Evolutionary conservation across 1,140 invertebrate species (phyloP), one percentile per base, ranked within the genome.

Genomic region (Drosophila suzukii): DNA sequence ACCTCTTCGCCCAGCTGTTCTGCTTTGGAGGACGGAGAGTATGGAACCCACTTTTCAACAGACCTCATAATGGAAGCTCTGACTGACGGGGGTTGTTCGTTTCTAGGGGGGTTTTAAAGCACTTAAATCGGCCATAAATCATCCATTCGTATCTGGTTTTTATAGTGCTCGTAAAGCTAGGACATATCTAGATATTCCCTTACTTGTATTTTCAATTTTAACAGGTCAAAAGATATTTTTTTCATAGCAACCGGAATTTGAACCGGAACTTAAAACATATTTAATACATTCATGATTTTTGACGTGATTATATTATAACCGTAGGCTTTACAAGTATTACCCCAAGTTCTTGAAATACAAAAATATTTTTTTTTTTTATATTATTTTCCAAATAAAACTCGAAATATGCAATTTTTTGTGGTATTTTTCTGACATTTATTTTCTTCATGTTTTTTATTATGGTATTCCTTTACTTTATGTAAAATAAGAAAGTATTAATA

Each of bases 401-500:
- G 17, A 59, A 3, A 32, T 10, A 11, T 8, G n/a, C 49, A 11
- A 46, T 46, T 49, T 49, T 54, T 55, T 53, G 27, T 74, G 59
- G 65, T 72, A 76, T 73, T 84, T 54, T 53, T 66, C 51, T 67
- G 50, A 32, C 63, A 80, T 81, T 81, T 65, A 70, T 61, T 56
- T 78, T 59, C 13, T 39, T 54, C 54, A 63, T 78, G 59, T 43
- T 71, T 76, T 66, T 86, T 86, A 85, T 86, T 86, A 86, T 86
- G 83, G 86, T 81, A 86, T 86, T 86, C 83, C 75, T 86, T 85
- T 85, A 85, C 82, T 86, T 86, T 85, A 86, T 86, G 82, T 85
- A 85, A 85, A 85, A 85, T 85, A 85, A 85, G 82, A 85, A 85
- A 85, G 82, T 85, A 85, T 86, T 85, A 85, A 86, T 85, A 78